These are phyloP conservation scores for Zapornia atra DNA, from an alignment of 2,113 vertebrate species.

Conservation along the genomic window DNA sequence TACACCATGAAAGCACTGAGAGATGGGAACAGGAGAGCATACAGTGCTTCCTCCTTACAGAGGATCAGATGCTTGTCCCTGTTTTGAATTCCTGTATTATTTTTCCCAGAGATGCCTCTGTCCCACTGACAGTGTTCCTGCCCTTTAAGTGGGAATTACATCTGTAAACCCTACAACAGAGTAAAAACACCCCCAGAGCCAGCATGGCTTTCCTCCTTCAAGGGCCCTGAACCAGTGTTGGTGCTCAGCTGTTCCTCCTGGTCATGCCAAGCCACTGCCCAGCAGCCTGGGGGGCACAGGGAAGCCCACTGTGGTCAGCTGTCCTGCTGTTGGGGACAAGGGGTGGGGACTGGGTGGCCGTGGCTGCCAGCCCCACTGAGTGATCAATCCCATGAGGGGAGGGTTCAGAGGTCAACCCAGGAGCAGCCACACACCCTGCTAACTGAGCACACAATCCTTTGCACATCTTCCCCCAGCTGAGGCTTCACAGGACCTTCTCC, in stretches of 20 bases:
- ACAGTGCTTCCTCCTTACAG: fast-evolving
- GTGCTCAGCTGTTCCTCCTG: not conserved
- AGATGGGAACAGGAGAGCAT: not conserved
- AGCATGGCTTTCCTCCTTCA: not conserved
- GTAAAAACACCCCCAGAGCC: not conserved
- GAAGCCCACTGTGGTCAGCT: fast-evolving
- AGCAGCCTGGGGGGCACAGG: fast-evolving
- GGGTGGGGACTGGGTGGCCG: too few species aligned
- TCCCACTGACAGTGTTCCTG: not conserved
- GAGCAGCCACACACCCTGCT: not conserved
- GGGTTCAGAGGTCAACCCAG: not conserved
- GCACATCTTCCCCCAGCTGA: not conserved
- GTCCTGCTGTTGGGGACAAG: not conserved
- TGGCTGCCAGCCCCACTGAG: too few species aligned
- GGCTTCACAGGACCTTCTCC: not conserved
- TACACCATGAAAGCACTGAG: not conserved
- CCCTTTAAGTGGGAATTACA: not conserved
- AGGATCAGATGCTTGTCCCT: not conserved
- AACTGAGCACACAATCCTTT: too few species aligned
- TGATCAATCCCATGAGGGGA: fast-evolving
- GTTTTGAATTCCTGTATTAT: not conserved
- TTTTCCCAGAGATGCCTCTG: not conserved
- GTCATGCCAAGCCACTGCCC: too few species aligned
- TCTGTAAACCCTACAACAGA: not conserved
- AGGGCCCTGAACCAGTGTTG: fast-evolving